Percentiles rank a stretch among this genome's conserved stretches.
phyloP scores from a whole-genome alignment of 2,113 vertebrate species.

The Cnemophilus loriae region DNA sequence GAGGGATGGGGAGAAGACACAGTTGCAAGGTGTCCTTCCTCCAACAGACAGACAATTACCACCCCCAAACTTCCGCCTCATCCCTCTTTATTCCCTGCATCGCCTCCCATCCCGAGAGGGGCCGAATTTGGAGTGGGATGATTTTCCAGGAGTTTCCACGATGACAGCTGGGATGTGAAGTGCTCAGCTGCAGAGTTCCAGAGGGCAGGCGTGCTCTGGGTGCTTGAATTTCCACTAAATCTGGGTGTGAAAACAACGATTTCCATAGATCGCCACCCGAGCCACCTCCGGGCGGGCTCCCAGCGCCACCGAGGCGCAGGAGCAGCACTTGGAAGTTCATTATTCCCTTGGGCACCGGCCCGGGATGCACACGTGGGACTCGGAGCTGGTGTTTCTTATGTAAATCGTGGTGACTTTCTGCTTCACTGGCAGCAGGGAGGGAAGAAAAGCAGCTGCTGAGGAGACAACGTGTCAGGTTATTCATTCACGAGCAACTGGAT shows the following conservation, averaged over 20 bases:
- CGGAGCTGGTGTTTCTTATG: not conserved
- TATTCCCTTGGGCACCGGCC: not conserved
- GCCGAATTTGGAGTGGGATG: not conserved
- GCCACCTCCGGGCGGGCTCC: not conserved
- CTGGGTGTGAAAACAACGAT: not conserved
- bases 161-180: not conserved
- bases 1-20: not conserved
- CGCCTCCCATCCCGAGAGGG: not conserved
- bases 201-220: not conserved
- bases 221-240: not conserved
- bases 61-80: not conserved
- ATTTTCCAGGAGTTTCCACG: not conserved
- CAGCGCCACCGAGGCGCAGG: not conserved
- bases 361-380: not conserved
- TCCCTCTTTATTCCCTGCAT: not conserved
- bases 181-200: not conserved
- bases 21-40: not conserved
- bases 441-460: conserved; percentile 9
- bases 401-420: not conserved
- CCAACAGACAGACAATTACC: not conserved
- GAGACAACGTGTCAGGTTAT: not conserved
- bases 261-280: not conserved
- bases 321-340: not conserved
- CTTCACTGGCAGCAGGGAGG: not conserved
- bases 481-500: conserved; percentile 7